Percentiles rank a stretch among this genome's conserved stretches.
phyloP scores from a whole-genome alignment of 1,140 invertebrate genomes.

The Diabrotica virgifera region DNA sequence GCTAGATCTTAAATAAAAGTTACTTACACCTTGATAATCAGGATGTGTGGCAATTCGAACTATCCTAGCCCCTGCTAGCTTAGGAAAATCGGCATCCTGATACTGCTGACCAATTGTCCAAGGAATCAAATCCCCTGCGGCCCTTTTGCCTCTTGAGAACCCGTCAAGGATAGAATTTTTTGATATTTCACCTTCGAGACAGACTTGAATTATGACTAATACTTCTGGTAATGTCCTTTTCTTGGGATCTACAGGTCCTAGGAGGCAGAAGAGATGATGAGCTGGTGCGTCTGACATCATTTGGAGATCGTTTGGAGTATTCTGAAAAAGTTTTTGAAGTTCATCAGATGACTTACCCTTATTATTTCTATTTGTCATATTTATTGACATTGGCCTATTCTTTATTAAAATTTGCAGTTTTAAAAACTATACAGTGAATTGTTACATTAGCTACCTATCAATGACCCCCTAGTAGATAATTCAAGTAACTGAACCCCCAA shows the following conservation, averaged over 20 bases:
- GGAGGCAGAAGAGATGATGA: slow-evolving; percentile 93
- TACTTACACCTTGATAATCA: slow-evolving; percentile 83
- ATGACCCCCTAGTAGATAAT: too few species aligned
- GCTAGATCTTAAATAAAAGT: neutral
- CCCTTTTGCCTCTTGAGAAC: slow-evolving; percentile 80
- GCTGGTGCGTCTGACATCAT: slow-evolving; percentile 98
- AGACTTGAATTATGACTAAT: slow-evolving; percentile 88
- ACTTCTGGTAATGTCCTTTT: slow-evolving; percentile 82
- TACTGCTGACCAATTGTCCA: slow-evolving; percentile 98
- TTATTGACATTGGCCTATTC: too few species aligned
- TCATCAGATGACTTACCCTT: neutral
- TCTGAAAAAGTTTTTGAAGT: slow-evolving; percentile 54
- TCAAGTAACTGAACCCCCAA: too few species aligned
- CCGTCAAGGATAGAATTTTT: slow-evolving; percentile 74
- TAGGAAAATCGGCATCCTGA: slow-evolving; percentile 90
- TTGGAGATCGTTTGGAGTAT: slow-evolving; percentile 98
- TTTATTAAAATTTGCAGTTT: too few species aligned
- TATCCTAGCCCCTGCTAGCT: slow-evolving; percentile 85
- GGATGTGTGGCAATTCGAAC: slow-evolving; percentile 98
- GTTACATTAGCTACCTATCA: too few species aligned
- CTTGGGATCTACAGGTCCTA: slow-evolving; percentile 78
- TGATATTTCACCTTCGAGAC: slow-evolving; percentile 93
- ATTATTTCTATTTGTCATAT: slow-evolving; percentile 18
- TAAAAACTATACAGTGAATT: too few species aligned
- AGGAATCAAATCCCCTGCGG: slow-evolving; percentile 95